Base-by-base conservation (phyloP, 1,140 invertebrate species). In the honey bee (Apis mellifera) region DNA sequence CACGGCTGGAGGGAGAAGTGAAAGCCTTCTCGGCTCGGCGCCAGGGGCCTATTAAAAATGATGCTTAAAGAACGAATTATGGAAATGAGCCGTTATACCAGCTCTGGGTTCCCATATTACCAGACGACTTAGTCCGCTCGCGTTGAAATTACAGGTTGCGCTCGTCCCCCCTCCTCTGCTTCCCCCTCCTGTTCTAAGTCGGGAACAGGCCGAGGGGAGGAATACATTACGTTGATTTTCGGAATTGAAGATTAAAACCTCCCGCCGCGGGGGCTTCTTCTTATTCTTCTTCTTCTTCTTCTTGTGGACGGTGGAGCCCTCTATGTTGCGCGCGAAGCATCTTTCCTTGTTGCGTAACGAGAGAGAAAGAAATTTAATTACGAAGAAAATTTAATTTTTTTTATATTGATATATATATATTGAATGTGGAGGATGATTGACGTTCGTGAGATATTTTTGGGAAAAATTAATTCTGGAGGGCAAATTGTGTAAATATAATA, bases 51-150 rank as follows among this genome's bases (percentile, higher is more conserved):
- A 93, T 93, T 93, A 93, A 93, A 92, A 93, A 93, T 92, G 89
- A 93, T 92, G 82, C 92, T 92, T 93, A 92, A 93, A 92, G 92
- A 92, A 93, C 90, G 90, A 93, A 93, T 93, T 93, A 93, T 93
- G 93, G 91, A 93, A 93, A 93, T 93, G 89, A 93, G 91, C 89
- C 89, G 90, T 90, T 89, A 91, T 90, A 85, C 85, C 72, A 85
- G 86, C 85, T 84, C 84, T 76, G 83, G 91, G 91, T 92, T 92
- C 92, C 91, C 91, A 92, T 92, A 92, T 92, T 92, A 92, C 90
- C 89, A 26, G 84, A 86, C 88, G 90, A 91, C 91, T 92, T 90
- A 89, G 90, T 87, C 87, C 88, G 86, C 84, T 90, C 90, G 92
- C 89, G 90, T 90, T 92, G 89, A 92, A 93, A 93, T 93, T 92